These are phyloP conservation scores for Argyrosomus regius DNA, from an alignment of 2,797 vertebrate genomes.

Conservation along the genomic window DNA sequence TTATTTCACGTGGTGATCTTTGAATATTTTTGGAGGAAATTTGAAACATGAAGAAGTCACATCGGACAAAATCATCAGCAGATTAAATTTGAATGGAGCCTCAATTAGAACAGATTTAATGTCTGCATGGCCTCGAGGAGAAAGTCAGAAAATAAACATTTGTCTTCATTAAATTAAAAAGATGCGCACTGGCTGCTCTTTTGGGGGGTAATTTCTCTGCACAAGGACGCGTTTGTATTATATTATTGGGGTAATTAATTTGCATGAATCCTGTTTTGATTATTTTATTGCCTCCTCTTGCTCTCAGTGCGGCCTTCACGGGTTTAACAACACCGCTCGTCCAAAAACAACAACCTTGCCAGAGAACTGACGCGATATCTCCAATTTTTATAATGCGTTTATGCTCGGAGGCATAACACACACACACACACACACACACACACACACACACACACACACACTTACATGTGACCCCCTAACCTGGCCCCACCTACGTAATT, in stretches of 20 bases:
- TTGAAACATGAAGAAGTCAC: neutral
- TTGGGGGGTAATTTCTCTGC: constrained; percentile 11
- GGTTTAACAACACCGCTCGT: constrained; percentile 47
- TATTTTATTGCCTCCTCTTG: neutral
- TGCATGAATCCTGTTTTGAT: neutral
- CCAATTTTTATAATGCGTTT: constrained; percentile 62
- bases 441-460: constrained; percentile 50
- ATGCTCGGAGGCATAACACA: constrained; percentile 65
- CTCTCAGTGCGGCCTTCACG: constrained; percentile 56
- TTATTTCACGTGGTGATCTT: neutral
- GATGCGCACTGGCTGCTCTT: neutral
- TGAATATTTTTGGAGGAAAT: too few relatives aligned
- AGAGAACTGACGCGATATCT: constrained; percentile 50
- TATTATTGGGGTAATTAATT: constrained; percentile 42
- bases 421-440: constrained; percentile 39
- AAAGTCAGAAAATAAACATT: neutral
- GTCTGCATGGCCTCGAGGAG: neutral
- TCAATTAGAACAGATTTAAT: neutral
- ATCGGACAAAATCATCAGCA: neutral
- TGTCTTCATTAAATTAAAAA: constrained; percentile 20
- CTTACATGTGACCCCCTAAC: constrained; percentile 82
- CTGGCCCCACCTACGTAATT: constrained; percentile 86
- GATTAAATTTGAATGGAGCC: neutral
- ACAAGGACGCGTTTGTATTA: constrained; percentile 2
- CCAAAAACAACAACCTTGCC: constrained; percentile 70